Evolutionary conservation across 2,113 vertebrate genomes (phyloP), one percentile per base, ranked within the genome.

Genomic region (Myxocyprinus asiaticus): DNA sequence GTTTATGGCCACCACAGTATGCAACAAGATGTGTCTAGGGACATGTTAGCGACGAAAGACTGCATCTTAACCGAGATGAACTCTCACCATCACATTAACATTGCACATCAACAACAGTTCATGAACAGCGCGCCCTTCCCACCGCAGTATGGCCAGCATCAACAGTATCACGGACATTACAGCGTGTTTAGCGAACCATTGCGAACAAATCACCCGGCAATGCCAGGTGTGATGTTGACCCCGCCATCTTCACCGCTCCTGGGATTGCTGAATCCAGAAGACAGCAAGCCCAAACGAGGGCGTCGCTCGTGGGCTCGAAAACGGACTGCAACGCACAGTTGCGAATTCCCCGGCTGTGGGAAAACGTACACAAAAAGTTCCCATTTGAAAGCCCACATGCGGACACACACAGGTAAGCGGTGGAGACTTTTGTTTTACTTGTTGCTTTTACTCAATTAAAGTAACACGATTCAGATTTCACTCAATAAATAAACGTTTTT

Each of bases 331-430:
- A 95, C 95, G 70, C 96, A 97, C 93, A 96, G 86, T 92, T 97
- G 96, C 85, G 96, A 97, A 81, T 97, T 94, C 82, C 93, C 94
- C 0, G 95, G 94, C 44, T 97, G 96, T 76, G 96, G 96, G 79
- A 97, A 97, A 82, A 97, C 95, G 0, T 97, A 97, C 90, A 97
- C 96, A 5, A 97, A 97, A 88, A 96, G 95, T 81, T 97, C 96
- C 0, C 96, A 96, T 75, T 94, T 96, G 56, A 97, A 96, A 85
- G 96, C 96, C 2, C 96, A 97, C 88, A 95, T 96, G 95, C 90
- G 96, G 47, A 97, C 96, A 6, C 96, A 97, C 86, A 97, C 96
- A 74, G 96, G 96, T 96, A 87, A 90, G 87, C 5, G 0, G 42
- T 2, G 11, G 4, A 0, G 50, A 33, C 22, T 17, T 53, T 70